Conservation (phyloP, 2,113 vertebrate genomes). For the Phaethon lepturus region DNA sequence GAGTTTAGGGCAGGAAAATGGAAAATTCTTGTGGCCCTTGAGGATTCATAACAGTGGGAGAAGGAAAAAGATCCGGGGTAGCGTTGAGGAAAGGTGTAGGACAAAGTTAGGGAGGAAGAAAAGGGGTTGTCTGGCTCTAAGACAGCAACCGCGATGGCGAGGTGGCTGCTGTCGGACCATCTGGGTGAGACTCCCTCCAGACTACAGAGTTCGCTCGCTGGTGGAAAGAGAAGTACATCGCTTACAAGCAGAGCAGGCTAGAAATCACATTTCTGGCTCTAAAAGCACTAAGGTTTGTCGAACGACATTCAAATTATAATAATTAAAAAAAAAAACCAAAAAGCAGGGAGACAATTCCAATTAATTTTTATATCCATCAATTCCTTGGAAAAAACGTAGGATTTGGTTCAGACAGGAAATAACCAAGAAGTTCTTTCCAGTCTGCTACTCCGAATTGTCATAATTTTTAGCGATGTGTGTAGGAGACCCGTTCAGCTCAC, state of each 20-base stretch:
- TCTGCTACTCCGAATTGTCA: background rate
- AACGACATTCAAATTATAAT: background rate
- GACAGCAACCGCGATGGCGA: accelerated
- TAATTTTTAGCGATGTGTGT: background rate
- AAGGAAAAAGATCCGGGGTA: slow-evolving; percentile 47
- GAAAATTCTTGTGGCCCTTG: slow-evolving; percentile 66
- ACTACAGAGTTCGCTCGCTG: background rate
- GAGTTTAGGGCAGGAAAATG: slow-evolving; percentile 28
- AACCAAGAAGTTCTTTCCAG: background rate
- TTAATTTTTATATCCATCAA: background rate
- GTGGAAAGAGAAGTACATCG: background rate
- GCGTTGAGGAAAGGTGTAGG: background rate
- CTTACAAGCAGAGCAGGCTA: background rate
- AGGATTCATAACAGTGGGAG: slow-evolving; percentile 64
- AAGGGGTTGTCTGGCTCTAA: background rate
- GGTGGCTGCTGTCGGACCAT: background rate
- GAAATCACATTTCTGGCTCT: background rate
- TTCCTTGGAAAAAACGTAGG: background rate
- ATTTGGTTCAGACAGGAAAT: background rate
- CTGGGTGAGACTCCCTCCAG: background rate
- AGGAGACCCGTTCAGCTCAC: background rate
- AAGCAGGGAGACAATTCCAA: background rate
- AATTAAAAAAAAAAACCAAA: background rate
- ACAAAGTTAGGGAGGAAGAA: background rate
- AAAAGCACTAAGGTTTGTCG: background rate